Conservation (phyloP, 2,797 vertebrate species). For the Valencia hispanica region DNA sequence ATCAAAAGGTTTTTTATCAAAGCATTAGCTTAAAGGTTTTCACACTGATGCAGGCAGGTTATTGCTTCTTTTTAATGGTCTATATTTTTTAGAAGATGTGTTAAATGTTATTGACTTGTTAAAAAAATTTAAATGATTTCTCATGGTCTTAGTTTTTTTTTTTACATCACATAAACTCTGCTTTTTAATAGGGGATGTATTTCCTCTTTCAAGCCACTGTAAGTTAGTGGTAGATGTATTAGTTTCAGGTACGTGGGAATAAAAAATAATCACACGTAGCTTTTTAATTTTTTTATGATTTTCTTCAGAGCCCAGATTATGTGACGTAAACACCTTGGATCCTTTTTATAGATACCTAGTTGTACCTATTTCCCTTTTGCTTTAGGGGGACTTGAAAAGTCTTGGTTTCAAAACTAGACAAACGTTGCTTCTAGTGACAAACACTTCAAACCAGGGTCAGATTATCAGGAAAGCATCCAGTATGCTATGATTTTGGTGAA, state of each 20-base stretch:
- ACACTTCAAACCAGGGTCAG: neutral
- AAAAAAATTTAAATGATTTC: neutral
- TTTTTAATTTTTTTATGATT: neutral
- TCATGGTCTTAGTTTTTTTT: neutral
- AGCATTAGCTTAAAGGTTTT: neutral
- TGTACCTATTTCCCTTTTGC: no score
- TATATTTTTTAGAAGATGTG: neutral
- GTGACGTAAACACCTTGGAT: no score
- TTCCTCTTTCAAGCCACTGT: neutral
- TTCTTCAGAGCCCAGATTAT: no score
- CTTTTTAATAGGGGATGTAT: neutral
- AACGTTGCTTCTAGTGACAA: constrained; percentile 50
- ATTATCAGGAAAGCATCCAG: neutral
- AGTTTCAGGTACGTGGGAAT: neutral
- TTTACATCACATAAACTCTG: neutral
- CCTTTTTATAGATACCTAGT: no score
- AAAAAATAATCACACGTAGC: neutral
- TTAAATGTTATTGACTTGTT: neutral
- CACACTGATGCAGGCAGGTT: neutral
- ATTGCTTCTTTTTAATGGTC: neutral
- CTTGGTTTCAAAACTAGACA: constrained; percentile 43
- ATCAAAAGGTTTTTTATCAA: neutral
- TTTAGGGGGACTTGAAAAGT: constrained; percentile 61
- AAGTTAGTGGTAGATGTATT: no score
- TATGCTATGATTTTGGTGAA: neutral